Evolutionary conservation across 2,113 vertebrate genomes (phyloP).

Genomic region (Eptesicus fuscus): DNA sequence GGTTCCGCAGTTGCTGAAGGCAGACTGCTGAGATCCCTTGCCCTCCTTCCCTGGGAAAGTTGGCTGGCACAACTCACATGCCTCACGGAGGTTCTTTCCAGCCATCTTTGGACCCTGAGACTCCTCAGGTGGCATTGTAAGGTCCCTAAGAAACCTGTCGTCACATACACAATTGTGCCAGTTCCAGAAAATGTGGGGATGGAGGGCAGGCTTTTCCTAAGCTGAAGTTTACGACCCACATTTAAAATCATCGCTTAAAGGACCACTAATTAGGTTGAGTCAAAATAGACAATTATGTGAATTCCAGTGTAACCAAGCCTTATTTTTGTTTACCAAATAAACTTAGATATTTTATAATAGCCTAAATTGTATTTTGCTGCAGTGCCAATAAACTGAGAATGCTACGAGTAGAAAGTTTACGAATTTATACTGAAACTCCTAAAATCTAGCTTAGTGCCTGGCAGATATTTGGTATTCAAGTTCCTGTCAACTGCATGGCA

Average conservation of each 20-base stretch:
- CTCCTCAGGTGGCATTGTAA: not conserved
- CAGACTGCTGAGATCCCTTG: not conserved
- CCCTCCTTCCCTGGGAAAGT: not conserved
- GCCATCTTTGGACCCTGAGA: not conserved
- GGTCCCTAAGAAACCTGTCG: not conserved
- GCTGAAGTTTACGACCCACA: not conserved
- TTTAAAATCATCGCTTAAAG: not conserved
- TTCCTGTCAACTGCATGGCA: not conserved
- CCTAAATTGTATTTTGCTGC: not conserved
- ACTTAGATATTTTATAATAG: not conserved
- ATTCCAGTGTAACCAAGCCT: not conserved
- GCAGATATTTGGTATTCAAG: not conserved
- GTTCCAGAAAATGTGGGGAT: not conserved
- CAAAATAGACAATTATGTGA: not conserved
- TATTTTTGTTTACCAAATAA: not conserved
- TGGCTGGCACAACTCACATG: too few relatives aligned
- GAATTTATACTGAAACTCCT: not conserved
- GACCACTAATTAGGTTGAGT: not conserved
- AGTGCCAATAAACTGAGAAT: not conserved
- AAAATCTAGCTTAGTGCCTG: not conserved
- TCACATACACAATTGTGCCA: accelerated
- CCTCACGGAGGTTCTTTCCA: not conserved
- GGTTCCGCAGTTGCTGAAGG: not conserved
- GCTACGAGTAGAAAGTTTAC: not conserved
- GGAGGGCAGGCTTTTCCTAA: not conserved